Evolutionary conservation across 1,140 invertebrate species (phyloP), one percentile per base, ranked within the genome.

Genomic region (Drosophila bocki): DNA sequence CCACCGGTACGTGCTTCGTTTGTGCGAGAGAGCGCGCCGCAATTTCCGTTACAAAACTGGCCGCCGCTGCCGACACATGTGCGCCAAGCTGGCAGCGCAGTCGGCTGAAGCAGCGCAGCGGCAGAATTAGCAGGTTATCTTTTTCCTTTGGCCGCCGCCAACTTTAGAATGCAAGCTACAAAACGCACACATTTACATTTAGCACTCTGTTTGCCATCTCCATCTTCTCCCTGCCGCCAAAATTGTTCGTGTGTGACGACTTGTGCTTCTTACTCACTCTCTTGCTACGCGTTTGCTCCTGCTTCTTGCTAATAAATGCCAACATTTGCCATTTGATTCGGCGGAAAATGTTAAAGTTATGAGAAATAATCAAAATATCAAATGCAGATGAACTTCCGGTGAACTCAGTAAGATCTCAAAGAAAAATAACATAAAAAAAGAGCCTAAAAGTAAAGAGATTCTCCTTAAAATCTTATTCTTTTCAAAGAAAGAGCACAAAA

Each of bases 21-120:
- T 90, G 51, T 63, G 8, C 63, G 64, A 70, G 58, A 78, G 72
- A 17, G 56, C 17, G 37, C 35, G 41, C 58, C 63, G 32, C 74
- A 90, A 90, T 88, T 88, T 88, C 84, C 84, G 84, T 88, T 88
- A 90, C 84, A 87, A 88, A 87, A 78, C 81, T 90, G 85, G 75
- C 78, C 77, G 76, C 72, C 68, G 69, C 77, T 13, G 44, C 19
- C 78, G 72, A 78, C 74, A 75, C 78, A 80, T 70, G 59, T 68
- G 75, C 69, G 45, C 63, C 33, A 60, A 51, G 69, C 19, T 61
- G 19, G 58, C 57, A 22, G 62, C 62, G 62, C 19, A 65, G 53
- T 56, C 33, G 17, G 33, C 51, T 13, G 12, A n/a, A 37, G 17
- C 51, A 54, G 51, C 32, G 51, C 51, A 15, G 51, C 51, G 51